Evolutionary conservation across 2,113 vertebrate genomes (phyloP).

Genomic region (Corythoichthys haematopterus): DNA sequence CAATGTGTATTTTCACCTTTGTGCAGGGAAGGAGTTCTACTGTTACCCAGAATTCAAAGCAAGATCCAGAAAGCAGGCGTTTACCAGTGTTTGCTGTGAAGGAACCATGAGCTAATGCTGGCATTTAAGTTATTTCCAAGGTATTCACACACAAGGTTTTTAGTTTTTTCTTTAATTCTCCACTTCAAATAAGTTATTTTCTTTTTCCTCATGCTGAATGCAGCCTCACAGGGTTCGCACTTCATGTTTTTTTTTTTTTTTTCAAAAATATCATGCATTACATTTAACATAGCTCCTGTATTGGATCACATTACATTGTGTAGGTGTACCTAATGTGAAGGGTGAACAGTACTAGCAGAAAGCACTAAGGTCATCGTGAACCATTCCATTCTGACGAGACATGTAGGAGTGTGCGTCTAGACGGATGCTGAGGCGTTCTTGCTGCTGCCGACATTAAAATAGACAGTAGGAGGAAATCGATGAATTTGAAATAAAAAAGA

Average conservation of each 20-base stretch:
- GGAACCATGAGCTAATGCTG: no score
- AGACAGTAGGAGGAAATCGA: constrained; percentile 7
- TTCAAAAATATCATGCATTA: not conserved
- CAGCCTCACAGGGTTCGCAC: constrained; percentile 6
- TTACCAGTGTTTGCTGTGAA: no score
- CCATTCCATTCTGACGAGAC: constrained; percentile 22
- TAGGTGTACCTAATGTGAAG: not conserved
- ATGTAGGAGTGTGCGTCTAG: constrained; percentile 26
- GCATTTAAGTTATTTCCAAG: no score
- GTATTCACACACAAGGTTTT: no score
- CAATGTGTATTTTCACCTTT: no score
- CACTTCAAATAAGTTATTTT: not conserved
- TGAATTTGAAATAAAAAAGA: not conserved
- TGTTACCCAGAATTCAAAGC: no score
- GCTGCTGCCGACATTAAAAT: constrained; percentile 22
- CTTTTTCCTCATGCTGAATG: not conserved
- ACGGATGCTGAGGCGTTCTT: constrained; percentile 6
- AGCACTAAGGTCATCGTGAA: constrained; percentile 13
- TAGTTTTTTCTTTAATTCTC: no score
- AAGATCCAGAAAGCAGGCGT: no score
- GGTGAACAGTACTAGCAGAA: not conserved
- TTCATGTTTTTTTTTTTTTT: not conserved
- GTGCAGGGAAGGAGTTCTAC: no score
- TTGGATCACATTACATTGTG: not conserved
- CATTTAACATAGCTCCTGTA: not conserved